Percentiles rank a stretch among this genome's conserved stretches.
phyloP scores from a whole-genome alignment of 2,888 invertebrate species.

The Agonum fuliginosum region DNA sequence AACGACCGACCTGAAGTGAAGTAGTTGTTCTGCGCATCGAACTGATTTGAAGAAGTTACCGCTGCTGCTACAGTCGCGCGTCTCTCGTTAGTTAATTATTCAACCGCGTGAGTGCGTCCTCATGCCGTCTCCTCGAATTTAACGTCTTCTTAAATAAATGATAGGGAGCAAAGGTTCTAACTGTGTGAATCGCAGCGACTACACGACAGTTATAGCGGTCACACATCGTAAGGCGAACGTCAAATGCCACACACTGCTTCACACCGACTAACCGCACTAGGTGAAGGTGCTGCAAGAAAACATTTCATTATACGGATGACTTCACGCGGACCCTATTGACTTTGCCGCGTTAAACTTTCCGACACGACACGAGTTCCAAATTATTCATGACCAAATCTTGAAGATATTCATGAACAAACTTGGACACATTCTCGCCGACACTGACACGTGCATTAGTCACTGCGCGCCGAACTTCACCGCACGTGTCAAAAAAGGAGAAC shows the following conservation, averaged over 20 bases:
- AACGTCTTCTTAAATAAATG: constrained; percentile 45
- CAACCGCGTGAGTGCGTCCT: constrained; percentile 37
- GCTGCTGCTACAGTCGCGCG: constrained; percentile 6
- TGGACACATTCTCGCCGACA: constrained; percentile 44
- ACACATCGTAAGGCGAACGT: not conserved
- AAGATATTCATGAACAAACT: constrained; percentile 58
- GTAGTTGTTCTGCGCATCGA: constrained; percentile 30
- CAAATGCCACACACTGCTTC: not conserved
- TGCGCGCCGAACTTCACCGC: constrained; percentile 27
- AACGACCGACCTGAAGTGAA: not conserved
- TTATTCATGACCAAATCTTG: constrained; percentile 58
- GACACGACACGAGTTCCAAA: constrained; percentile 49
- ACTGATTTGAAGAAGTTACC: constrained; percentile 40
- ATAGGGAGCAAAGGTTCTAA: constrained; percentile 45
- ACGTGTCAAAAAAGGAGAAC: constrained; percentile 48
- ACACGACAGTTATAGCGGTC: constrained; percentile 21
- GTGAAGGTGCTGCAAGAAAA: not conserved
- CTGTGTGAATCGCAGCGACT: not conserved
- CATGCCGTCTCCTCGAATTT: constrained; percentile 40
- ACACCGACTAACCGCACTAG: not conserved
- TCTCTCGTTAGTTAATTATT: constrained; percentile 52
- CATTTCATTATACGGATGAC: constrained; percentile 47
- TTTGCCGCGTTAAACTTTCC: constrained; percentile 47
- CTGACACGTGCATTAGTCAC: constrained; percentile 54
- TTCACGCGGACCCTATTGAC: constrained; percentile 50